These are phyloP conservation scores for Acholoe squamosa DNA, from an alignment of 2,888 invertebrate species.

Conservation along the genomic window DNA sequence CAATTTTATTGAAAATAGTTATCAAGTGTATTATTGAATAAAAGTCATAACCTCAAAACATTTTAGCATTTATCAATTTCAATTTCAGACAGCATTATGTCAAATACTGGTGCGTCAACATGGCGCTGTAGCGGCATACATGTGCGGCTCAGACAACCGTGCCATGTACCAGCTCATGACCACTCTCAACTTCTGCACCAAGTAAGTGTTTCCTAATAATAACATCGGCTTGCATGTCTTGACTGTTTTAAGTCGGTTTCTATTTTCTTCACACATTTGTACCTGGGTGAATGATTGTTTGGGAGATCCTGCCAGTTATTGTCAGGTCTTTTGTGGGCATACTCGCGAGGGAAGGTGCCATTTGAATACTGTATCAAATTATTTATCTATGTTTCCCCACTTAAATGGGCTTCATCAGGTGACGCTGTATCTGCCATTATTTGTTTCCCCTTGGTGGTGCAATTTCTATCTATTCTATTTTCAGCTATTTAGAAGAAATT, in stretches of 20 bases:
- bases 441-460: not conserved
- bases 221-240: no score
- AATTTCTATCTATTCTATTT: not conserved
- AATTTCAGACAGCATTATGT: conserved; percentile 10
- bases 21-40: not conserved
- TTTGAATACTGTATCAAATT: not conserved
- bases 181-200: conserved; percentile 38
- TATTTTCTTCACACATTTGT: no score
- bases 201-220: not conserved
- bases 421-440: not conserved
- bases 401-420: no score
- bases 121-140: conserved; percentile 6
- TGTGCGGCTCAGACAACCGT: not conserved
- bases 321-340: no score
- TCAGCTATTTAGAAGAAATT: conserved; percentile 67
- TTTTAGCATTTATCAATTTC: not conserved
- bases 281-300: no score
- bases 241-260: no score
- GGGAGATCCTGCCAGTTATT: no score
- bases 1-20: not conserved
- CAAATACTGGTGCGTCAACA: not conserved
- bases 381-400: not conserved
- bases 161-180: conserved; percentile 49
- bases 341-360: no score
- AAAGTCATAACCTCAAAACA: not conserved